phyloP scores from a whole-genome alignment of 2,797 vertebrate species.

The Pangasius krempfi region DNA sequence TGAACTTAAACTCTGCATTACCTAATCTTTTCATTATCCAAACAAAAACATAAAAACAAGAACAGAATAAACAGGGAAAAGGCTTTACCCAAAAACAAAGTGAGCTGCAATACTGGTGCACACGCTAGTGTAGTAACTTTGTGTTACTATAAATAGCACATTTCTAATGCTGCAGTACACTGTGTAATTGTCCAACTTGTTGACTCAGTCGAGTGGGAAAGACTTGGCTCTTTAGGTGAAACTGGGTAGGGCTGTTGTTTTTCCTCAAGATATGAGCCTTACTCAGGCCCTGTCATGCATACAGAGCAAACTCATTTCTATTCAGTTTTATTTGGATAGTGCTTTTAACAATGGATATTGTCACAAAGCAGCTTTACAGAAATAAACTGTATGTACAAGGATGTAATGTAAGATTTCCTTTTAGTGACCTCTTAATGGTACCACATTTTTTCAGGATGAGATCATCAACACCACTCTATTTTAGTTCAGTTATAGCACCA shows the following conservation, averaged over 20 bases:
- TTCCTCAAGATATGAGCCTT: not conserved
- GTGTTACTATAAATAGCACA: not conserved
- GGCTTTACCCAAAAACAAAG: not conserved
- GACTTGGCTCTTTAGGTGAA: not conserved
- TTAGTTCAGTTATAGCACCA: too few species aligned
- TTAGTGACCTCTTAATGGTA: not conserved
- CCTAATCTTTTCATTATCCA: not conserved
- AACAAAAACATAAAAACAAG: not conserved
- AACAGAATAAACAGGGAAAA: not conserved
- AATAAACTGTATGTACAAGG: not conserved
- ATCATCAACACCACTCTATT: not conserved
- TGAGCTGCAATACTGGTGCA: not conserved
- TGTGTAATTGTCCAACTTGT: constrained; percentile 12
- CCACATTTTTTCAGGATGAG: not conserved
- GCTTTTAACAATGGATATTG: not conserved
- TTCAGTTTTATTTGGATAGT: not conserved
- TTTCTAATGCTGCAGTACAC: not conserved
- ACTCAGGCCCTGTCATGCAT: not conserved
- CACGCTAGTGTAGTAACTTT: not conserved
- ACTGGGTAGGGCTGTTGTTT: constrained; percentile 17
- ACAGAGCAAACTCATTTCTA: not conserved
- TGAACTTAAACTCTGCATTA: not conserved
- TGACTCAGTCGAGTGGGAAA: constrained; percentile 16
- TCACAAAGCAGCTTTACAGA: not conserved
- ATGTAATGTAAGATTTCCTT: not conserved